phyloP scores from a whole-genome alignment of 2,888 invertebrate genomes.

The Trachelus iudaicus region DNA sequence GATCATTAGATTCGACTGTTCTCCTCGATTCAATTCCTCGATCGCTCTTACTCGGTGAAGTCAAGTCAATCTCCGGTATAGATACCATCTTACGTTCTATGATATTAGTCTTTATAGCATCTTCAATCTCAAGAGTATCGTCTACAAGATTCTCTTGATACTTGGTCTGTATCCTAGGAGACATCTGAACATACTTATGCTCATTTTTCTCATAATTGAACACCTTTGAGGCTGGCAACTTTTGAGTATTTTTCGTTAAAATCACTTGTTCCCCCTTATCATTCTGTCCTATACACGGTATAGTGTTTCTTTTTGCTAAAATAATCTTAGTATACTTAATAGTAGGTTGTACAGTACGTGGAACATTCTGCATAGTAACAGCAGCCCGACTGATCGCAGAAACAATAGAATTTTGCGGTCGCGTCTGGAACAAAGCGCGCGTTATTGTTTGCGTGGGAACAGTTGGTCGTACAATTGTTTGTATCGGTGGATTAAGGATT shows the following conservation, averaged over 20 bases:
- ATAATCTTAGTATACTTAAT: conserved; percentile 69
- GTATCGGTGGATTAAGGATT: conserved; percentile 27
- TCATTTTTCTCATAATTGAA: conserved; percentile 40
- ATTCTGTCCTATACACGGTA: conserved; percentile 28
- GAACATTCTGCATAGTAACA: conserved; percentile 31
- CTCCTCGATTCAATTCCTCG: background rate
- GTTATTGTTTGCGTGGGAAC: conserved; percentile 18
- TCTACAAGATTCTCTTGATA: conserved; percentile 26
- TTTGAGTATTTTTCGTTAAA: conserved; percentile 46
- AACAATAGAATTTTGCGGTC: conserved; percentile 35
- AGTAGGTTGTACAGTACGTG: conserved; percentile 40
- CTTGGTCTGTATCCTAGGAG: conserved; percentile 24
- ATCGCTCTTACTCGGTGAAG: conserved; percentile 13
- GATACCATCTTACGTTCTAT: conserved; percentile 46
- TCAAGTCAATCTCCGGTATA: conserved; percentile 36
- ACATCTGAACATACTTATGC: conserved; percentile 36
- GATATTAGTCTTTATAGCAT: conserved; percentile 54
- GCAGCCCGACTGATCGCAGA: conserved; percentile 27
- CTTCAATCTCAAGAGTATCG: conserved; percentile 50
- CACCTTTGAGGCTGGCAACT: conserved; percentile 29
- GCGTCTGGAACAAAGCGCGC: conserved; percentile 31
- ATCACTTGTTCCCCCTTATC: conserved; percentile 48
- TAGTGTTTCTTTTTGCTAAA: conserved; percentile 63
- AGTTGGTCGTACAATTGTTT: conserved; percentile 31
- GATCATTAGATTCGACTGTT: background rate